Percentiles rank a stretch among this genome's conserved stretches.
Evolutionary conservation across 2,797 vertebrate species (phyloP).

Genomic region (Vipera latastei): DNA sequence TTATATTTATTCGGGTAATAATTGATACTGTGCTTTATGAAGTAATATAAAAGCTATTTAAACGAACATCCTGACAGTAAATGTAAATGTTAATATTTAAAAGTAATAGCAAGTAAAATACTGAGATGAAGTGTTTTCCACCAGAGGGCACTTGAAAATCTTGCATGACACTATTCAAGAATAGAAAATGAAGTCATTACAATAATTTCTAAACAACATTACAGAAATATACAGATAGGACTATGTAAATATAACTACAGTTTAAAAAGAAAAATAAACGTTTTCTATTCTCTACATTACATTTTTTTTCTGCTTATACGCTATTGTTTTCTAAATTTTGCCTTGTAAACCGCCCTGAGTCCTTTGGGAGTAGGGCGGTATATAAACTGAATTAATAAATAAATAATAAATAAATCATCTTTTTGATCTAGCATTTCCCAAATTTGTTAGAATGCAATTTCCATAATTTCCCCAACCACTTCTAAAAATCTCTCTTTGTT

Average conservation of each 20-base stretch:
- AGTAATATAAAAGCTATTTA: neutral
- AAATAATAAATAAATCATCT: too few relatives aligned
- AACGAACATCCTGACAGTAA: neutral
- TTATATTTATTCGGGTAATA: neutral
- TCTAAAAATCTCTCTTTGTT: neutral
- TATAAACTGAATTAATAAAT: too few relatives aligned
- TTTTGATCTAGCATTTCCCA: neutral
- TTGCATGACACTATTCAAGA: constrained; percentile 13
- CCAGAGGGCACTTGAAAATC: constrained; percentile 37
- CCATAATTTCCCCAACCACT: neutral
- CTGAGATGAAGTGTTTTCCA: constrained; percentile 17
- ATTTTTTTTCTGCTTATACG: neutral
- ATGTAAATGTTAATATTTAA: neutral
- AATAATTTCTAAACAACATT: neutral
- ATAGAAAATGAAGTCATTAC: neutral
- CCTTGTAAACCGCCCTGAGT: too few relatives aligned
- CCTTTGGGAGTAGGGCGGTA: too few relatives aligned
- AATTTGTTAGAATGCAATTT: neutral
- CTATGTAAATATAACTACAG: neutral
- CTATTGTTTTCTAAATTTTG: neutral
- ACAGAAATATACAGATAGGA: neutral
- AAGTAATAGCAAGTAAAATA: neutral
- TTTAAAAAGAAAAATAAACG: neutral
- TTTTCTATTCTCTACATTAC: neutral
- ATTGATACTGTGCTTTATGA: neutral